These are phyloP conservation scores for Platycercus adscitus DNA, from an alignment of 2,113 vertebrate species.

Conservation along the genomic window DNA sequence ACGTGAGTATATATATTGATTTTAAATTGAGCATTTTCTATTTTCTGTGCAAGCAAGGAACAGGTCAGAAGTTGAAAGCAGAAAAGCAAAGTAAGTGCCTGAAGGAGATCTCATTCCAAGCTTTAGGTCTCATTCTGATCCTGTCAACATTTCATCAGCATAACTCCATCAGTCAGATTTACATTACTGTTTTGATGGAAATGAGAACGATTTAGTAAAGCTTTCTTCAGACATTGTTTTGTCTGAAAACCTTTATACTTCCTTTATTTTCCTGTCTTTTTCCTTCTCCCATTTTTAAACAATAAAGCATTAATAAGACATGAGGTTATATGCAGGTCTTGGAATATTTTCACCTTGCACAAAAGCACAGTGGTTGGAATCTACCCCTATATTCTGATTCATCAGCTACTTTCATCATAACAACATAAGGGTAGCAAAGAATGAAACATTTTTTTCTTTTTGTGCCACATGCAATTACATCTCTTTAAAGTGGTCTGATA, in stretches of 20 bases:
- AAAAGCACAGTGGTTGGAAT: slow-evolving; percentile 18
- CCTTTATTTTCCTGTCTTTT: not conserved
- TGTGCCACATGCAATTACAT: slow-evolving; percentile 46
- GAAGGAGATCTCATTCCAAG: not conserved
- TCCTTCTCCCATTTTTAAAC: not conserved
- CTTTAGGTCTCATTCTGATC: slow-evolving; percentile 2
- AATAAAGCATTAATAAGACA: slow-evolving; percentile 34
- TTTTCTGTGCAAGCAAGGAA: not conserved
- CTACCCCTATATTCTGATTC: slow-evolving; percentile 31
- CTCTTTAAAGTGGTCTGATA: slow-evolving; percentile 49
- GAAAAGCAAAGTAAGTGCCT: slow-evolving; percentile 6
- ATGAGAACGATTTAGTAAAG: slow-evolving; percentile 9
- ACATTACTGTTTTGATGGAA: not conserved
- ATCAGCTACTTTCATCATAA: slow-evolving; percentile 4
- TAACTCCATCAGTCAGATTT: not conserved
- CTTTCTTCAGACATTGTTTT: not conserved
- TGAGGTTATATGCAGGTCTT: not conserved
- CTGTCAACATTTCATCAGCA: not conserved
- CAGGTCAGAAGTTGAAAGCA: slow-evolving; percentile 4
- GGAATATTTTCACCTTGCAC: slow-evolving; percentile 26
- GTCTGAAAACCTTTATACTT: not conserved
- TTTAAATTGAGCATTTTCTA: slow-evolving; percentile 35
- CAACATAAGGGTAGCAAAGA: not conserved
- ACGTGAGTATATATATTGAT: slow-evolving; percentile 11
- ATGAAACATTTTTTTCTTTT: not conserved